These are phyloP conservation scores for Euphydryas editha DNA, from an alignment of 2,888 invertebrate genomes.

Conservation along the genomic window DNA sequence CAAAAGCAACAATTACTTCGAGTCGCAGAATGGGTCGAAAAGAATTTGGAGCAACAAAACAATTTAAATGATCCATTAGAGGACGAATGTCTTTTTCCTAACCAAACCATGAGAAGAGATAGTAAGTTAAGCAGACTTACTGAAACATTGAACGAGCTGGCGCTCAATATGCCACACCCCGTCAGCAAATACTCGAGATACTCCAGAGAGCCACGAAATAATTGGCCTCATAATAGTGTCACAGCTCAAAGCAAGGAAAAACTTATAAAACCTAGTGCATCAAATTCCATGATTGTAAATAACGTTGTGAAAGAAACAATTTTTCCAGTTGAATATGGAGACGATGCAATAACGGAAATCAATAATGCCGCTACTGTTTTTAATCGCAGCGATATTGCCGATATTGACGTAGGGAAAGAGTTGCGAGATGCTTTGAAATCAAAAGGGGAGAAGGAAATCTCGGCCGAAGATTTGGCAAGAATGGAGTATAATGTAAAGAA, in stretches of 20 bases:
- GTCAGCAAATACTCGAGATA: conserved; percentile 74
- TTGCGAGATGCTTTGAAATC: conserved; percentile 59
- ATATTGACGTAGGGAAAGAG: conserved; percentile 55
- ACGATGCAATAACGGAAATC: conserved; percentile 67
- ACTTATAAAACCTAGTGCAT: conserved; percentile 45
- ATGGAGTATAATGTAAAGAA: conserved; percentile 92
- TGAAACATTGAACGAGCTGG: conserved; percentile 74
- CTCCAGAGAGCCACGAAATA: conserved; percentile 59
- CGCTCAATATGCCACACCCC: conserved; percentile 77
- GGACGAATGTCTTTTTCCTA: conserved; percentile 68
- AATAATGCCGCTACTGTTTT: conserved; percentile 63
- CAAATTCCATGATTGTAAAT: conserved; percentile 54
- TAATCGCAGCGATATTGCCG: conserved; percentile 53
- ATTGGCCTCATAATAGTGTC: conserved; percentile 60
- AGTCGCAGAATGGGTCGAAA: conserved; percentile 91
- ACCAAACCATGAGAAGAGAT: conserved; percentile 61
- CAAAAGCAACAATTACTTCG: conserved; percentile 86
- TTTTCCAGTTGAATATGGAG: conserved; percentile 74
- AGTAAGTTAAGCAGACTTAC: conserved; percentile 70
- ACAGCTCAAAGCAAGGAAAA: conserved; percentile 54
- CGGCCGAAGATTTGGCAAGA: conserved; percentile 85
- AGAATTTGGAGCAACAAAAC: conserved; percentile 82
- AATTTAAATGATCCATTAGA: conserved; percentile 74
- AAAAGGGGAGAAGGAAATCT: conserved; percentile 69
- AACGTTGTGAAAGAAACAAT: conserved; percentile 72